Evolutionary conservation across 2,888 invertebrate genomes (phyloP).

Genomic region (Flabesymbios commensalis): DNA sequence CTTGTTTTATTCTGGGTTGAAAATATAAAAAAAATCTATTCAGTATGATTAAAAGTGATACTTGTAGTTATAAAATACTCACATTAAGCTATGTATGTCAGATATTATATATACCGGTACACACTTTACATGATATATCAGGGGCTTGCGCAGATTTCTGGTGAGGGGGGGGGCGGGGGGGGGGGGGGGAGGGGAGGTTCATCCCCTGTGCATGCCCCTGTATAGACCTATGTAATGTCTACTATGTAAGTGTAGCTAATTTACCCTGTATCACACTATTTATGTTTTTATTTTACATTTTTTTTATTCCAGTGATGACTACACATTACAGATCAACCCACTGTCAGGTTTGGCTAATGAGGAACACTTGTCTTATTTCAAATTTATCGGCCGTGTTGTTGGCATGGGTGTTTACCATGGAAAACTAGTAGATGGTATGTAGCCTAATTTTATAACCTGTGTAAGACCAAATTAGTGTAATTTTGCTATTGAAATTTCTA

Average conservation of each 20-base stretch:
- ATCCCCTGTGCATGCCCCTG: too few species aligned
- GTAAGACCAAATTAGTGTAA: too few species aligned
- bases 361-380: conserved; percentile 96
- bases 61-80: neutral
- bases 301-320: conserved; percentile 93
- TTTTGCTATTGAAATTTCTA: too few species aligned
- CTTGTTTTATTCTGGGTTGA: neutral
- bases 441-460: neutral
- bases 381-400: conserved; percentile 96
- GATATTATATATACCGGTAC: neutral
- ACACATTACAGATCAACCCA: conserved; percentile 98
- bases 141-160: too few species aligned
- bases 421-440: conserved; percentile 87
- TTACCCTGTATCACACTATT: too few species aligned
- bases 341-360: conserved; percentile 97
- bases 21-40: neutral
- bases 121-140: neutral
- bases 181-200: too few species aligned
- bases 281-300: too few species aligned
- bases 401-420: conserved; percentile 99
- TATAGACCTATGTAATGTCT: too few species aligned
- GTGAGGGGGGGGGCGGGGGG: too few species aligned
- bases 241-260: too few species aligned
- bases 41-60: neutral
- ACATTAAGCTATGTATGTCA: neutral